A percentile compares a stretch with the other conserved stretches of the same genome.
Conservation (phyloP, 2,888 invertebrate genomes). For the Leptopilina myrica region DNA sequence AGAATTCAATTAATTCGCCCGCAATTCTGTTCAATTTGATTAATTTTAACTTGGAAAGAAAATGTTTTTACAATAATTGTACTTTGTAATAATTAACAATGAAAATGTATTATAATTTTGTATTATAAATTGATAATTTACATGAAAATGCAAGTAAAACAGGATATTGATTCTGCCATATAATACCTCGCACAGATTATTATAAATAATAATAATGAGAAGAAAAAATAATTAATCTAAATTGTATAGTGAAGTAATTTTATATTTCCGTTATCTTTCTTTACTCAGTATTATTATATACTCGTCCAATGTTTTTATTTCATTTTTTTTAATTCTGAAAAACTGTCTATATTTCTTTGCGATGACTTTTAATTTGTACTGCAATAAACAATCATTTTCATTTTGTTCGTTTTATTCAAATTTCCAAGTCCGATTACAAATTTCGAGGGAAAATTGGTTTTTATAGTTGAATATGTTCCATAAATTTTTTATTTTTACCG, state of each 20-base stretch:
- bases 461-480: too few species aligned
- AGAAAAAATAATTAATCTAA: background rate
- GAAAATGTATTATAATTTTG: too few species aligned
- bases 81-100: too few species aligned
- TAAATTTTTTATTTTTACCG: too few species aligned
- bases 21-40: too few species aligned
- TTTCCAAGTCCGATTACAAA: background rate
- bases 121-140: background rate
- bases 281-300: background rate
- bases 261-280: background rate
- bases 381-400: slow-evolving; percentile 26
- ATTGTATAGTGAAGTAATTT: background rate
- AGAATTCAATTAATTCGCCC: too few species aligned
- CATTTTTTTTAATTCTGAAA: background rate
- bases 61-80: too few species aligned
- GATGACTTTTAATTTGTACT: slow-evolving; percentile 19
- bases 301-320: background rate
- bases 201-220: too few species aligned
- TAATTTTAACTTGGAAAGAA: too few species aligned
- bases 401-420: slow-evolving; percentile 3
- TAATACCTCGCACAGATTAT: slow-evolving; percentile 41
- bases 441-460: background rate
- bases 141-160: slow-evolving; percentile 1
- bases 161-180: slow-evolving; percentile 13
- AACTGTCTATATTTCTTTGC: background rate